phyloP scores from a whole-genome alignment of 1,140 invertebrate species.

The Drosophila pandora region DNA sequence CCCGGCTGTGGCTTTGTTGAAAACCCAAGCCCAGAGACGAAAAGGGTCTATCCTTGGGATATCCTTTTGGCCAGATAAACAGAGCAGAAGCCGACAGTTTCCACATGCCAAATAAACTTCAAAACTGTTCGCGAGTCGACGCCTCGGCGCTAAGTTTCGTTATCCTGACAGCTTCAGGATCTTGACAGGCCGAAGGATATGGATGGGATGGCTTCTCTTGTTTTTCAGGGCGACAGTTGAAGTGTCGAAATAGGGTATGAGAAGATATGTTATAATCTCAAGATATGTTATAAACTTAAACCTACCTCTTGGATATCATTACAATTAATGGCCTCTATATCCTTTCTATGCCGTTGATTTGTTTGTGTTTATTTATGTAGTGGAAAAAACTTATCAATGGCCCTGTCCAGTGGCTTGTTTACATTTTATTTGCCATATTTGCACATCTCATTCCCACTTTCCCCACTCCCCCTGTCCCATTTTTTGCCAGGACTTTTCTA shows the following conservation, averaged over 20 bases:
- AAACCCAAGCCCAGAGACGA: conserved; percentile 31
- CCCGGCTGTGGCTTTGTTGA: conserved; percentile 60
- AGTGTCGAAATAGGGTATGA: neutral
- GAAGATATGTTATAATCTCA: too few species aligned
- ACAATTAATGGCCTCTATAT: neutral
- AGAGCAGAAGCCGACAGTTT: conserved; percentile 48
- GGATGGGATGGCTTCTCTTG: neutral
- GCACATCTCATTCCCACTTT: conserved; percentile 2
- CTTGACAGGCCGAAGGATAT: conserved; percentile 22
- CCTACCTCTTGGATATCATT: neutral
- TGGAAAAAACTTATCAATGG: conserved; percentile 1
- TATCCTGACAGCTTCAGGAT: conserved; percentile 48
- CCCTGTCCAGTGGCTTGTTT: conserved; percentile 51
- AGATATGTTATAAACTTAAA: neutral
- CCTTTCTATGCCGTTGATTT: neutral
- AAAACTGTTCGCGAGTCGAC: conserved; percentile 75
- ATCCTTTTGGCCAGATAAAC: conserved; percentile 59
- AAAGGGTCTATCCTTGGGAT: conserved; percentile 11
- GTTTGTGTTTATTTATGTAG: neutral
- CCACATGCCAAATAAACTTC: conserved; percentile 76
- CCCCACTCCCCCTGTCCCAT: neutral
- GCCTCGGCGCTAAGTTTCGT: conserved; percentile 56
- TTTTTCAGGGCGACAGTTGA: neutral
- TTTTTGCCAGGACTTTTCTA: conserved; percentile 32
- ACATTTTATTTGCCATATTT: conserved; percentile 61